Evolutionary conservation across 1,140 invertebrate genomes (phyloP).

Genomic region (Nebria ingens): DNA sequence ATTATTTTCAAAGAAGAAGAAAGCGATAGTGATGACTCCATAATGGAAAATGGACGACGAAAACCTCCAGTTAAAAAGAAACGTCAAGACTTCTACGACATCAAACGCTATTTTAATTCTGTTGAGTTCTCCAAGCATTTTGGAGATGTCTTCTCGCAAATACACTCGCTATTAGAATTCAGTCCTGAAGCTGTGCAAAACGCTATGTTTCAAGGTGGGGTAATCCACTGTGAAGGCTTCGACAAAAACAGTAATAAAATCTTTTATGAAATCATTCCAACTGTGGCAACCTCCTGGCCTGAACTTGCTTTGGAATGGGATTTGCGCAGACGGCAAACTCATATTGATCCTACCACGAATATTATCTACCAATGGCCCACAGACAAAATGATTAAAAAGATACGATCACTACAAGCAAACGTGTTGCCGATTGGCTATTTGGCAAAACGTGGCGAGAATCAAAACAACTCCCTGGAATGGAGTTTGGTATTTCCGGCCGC

Average conservation of each 20-base stretch:
- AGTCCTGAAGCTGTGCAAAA: conserved; percentile 34
- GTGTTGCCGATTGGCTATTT: conserved; percentile 54
- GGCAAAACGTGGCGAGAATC: conserved; percentile 44
- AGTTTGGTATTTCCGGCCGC: conserved; percentile 59
- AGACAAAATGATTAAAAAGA: conserved; percentile 48
- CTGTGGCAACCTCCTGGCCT: conserved; percentile 54
- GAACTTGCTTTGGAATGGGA: conserved; percentile 52
- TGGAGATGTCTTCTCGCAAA: conserved; percentile 43
- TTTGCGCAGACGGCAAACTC: conserved; percentile 39
- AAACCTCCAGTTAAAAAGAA: conserved; percentile 26
- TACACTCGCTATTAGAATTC: conserved; percentile 42
- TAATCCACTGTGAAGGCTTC: conserved; percentile 43
- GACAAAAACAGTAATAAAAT: conserved; percentile 33
- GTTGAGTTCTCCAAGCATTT: conserved; percentile 50
- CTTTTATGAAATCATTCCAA: conserved; percentile 49
- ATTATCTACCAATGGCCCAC: conserved; percentile 55
- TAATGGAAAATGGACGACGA: conserved; percentile 26
- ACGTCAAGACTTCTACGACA: conserved; percentile 28
- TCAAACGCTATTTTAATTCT: conserved; percentile 48
- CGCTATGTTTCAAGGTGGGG: conserved; percentile 43
- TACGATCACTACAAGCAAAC: conserved; percentile 54
- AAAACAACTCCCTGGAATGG: conserved; percentile 56
- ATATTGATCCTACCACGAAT: conserved; percentile 42
- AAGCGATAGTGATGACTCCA: conserved; percentile 29
- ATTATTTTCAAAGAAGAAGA: conserved; percentile 30